Base-by-base conservation (phyloP, 2,888 invertebrate genomes). In the Notodonta ziczac region DNA sequence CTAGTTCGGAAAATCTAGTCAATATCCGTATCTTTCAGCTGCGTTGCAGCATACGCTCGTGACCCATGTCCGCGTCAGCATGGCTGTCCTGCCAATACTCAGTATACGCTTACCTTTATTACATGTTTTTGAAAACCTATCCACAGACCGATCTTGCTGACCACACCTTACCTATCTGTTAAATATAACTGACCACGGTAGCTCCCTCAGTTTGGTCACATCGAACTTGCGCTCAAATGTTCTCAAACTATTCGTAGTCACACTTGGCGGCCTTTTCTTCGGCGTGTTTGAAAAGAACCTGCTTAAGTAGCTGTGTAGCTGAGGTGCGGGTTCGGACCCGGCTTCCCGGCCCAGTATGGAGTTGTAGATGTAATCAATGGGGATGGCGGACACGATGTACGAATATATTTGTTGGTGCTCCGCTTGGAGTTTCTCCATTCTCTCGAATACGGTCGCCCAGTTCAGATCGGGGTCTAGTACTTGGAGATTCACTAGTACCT, bases 141-240 rank as follows among this genome's bases (percentile, higher is more conserved):
- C 35, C 35, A 35, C 35, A 35, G 7, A 3, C 35, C 35, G 35
- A 7, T 35, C 10, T 46, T 13, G n/a, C 13, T 6, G 5, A 5
- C 46, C n/a, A 13, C 5, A 12, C 3, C 10, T 12, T 12, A 3
- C n/a, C 14, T 76, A 85, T 71, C 82, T 81, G 48, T 89, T 83
- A 64, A 93, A 92, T 59, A 93, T 89, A 5, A 90, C 92, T 2
- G 92, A 90, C 92, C 92, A 93, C 0, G 92, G 92, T 58, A 93
- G 65, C 55, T 84, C 86, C 13, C 75, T 86, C 24, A 92, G 69
- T 51, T 75, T 83, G 0, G 82, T 85, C 13, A 92, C 84, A 60
- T 82, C 78, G 68, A 87, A 93, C 56, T 83, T 86, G 54, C 68
- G 72, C 59, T 86, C 77, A 24, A 88, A 89, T 0, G 74, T 75